Conservation (phyloP, 1,140 invertebrate genomes). For the Brachionus koreanus region DNA sequence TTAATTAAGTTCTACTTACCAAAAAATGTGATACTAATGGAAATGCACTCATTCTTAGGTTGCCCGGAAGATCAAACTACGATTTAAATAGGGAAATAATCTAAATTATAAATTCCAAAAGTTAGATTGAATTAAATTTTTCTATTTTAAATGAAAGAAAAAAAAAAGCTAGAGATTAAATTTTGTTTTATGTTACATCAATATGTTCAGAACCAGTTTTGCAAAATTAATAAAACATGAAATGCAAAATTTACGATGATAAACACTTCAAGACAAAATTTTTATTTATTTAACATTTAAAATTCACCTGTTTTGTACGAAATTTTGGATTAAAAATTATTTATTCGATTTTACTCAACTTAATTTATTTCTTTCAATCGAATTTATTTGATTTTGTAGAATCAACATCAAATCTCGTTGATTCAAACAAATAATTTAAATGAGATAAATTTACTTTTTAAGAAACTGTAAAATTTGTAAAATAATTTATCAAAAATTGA, state of each 20-base stretch:
- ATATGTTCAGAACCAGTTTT: conserved; percentile 7
- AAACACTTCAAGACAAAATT: not conserved
- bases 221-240: not conserved
- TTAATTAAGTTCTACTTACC: not conserved
- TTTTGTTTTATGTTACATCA: not conserved
- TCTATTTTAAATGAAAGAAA: not conserved
- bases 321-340: not conserved
- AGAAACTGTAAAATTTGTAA: too few relatives aligned
- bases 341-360: not conserved
- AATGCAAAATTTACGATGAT: not conserved
- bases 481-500: not conserved
- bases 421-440: too few relatives aligned
- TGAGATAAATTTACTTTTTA: too few relatives aligned
- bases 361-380: too few relatives aligned
- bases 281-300: not conserved
- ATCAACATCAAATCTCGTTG: too few relatives aligned
- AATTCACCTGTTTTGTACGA: conserved; percentile 1
- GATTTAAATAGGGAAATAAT: not conserved
- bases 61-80: not conserved
- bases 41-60: not conserved
- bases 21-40: not conserved
- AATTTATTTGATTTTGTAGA: too few relatives aligned
- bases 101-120: conserved; percentile 36
- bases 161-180: not conserved
- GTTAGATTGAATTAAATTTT: not conserved